These are phyloP conservation scores for Pammene aurita DNA, from an alignment of 2,888 invertebrate species.

Conservation along the genomic window DNA sequence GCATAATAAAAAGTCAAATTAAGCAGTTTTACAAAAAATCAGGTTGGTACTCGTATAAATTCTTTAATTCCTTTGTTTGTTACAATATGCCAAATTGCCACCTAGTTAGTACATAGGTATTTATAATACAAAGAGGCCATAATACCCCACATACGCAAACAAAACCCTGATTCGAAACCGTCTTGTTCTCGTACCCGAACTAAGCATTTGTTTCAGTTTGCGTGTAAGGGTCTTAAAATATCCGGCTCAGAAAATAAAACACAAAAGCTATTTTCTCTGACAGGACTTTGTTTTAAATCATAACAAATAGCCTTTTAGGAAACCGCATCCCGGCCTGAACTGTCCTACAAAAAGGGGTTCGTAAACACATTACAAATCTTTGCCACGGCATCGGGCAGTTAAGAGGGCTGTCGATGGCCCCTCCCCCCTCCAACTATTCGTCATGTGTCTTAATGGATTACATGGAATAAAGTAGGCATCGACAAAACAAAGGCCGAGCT, in stretches of 20 bases:
- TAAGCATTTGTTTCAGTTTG: constrained; percentile 60
- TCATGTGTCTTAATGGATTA: constrained; percentile 81
- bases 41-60: no score
- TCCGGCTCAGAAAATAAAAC: constrained; percentile 74
- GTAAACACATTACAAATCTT: constrained; percentile 79
- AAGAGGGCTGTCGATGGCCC: constrained; percentile 78
- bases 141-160: constrained; percentile 25
- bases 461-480: constrained; percentile 78
- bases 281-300: constrained; percentile 80
- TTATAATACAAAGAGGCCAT: constrained; percentile 12
- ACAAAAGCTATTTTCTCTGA: constrained; percentile 77
- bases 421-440: constrained; percentile 71
- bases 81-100: not conserved
- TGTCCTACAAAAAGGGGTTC: constrained; percentile 77
- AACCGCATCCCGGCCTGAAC: constrained; percentile 77
- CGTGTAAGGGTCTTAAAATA: constrained; percentile 65
- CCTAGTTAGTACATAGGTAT: not conserved
- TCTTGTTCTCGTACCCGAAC: constrained; percentile 26
- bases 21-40: no score
- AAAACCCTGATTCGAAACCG: constrained; percentile 30
- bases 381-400: constrained; percentile 68
- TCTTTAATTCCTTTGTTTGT: no score
- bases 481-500: constrained; percentile 77
- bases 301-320: constrained; percentile 81
- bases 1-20: no score